A percentile compares a stretch with the other conserved stretches of the same genome.
phyloP scores from a whole-genome alignment of 1,140 invertebrate genomes.

The Eubasilissa regina region DNA sequence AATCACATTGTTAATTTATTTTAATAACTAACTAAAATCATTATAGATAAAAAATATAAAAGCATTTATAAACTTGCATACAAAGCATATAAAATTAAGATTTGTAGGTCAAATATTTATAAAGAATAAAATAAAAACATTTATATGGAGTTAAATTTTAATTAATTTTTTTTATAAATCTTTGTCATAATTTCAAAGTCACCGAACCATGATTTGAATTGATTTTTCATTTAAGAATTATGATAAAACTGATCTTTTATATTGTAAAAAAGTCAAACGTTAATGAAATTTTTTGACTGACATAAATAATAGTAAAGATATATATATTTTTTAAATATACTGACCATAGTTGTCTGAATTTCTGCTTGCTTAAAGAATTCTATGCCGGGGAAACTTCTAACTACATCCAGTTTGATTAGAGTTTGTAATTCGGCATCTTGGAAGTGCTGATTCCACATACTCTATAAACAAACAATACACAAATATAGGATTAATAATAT shows the following conservation, averaged over 20 bases:
- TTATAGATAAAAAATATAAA: too few species aligned
- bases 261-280: not conserved
- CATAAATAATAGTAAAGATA: not conserved
- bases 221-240: too few species aligned
- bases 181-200: too few species aligned
- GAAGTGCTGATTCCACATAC: conserved; percentile 84
- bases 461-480: conserved; percentile 65
- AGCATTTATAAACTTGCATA: too few species aligned
- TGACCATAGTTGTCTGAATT: conserved; percentile 78
- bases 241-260: too few species aligned
- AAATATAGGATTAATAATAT: too few species aligned
- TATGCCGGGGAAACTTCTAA: conserved; percentile 82
- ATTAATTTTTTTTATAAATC: too few species aligned
- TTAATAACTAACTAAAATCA: too few species aligned
- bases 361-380: conserved; percentile 78
- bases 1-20: too few species aligned
- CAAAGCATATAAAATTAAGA: conserved; percentile 16
- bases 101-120: not conserved
- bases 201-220: too few species aligned
- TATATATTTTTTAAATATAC: conserved; percentile 58
- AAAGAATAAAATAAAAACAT: too few species aligned
- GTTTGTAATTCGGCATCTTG: conserved; percentile 78
- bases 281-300: not conserved
- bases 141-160: too few species aligned
- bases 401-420: conserved; percentile 81